Evolutionary conservation across 2,113 vertebrate genomes (phyloP).

Genomic region (Corynorhinus townsendii): DNA sequence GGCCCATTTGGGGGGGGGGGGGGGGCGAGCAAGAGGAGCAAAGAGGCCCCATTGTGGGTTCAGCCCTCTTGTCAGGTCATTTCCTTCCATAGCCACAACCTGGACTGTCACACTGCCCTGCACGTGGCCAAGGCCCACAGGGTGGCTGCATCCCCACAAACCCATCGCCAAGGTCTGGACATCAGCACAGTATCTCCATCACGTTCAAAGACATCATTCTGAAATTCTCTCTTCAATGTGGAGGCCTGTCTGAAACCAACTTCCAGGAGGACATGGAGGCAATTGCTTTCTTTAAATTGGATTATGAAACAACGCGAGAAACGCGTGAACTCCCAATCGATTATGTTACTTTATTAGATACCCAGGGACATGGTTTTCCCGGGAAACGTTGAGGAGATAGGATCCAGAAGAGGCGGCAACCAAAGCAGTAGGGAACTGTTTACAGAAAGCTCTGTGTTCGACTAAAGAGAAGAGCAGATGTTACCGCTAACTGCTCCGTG

Average conservation of each 20-base stretch:
- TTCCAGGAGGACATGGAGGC: background rate
- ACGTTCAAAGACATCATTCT: background rate
- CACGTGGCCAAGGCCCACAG: background rate
- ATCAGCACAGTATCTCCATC: fast-evolving
- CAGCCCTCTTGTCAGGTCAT: background rate
- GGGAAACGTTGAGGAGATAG: background rate
- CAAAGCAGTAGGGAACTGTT: background rate
- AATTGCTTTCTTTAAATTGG: background rate
- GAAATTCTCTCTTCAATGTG: background rate
- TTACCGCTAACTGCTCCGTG: background rate
- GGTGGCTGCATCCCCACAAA: background rate
- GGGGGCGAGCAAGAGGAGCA: background rate
- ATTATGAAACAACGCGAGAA: background rate
- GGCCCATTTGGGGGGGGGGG: fast-evolving
- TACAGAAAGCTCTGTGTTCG: background rate
- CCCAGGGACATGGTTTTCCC: background rate
- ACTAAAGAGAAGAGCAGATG: constrained; percentile 23
- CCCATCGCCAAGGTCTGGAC: background rate
- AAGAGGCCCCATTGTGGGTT: background rate
- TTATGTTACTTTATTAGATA: background rate
- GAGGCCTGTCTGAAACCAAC: background rate
- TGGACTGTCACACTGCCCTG: background rate
- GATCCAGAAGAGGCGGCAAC: background rate
- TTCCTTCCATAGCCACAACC: background rate
- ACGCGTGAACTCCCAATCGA: background rate